These are phyloP conservation scores for Acanthisitta chloris DNA, from an alignment of 2,113 vertebrate species.

Conservation along the genomic window DNA sequence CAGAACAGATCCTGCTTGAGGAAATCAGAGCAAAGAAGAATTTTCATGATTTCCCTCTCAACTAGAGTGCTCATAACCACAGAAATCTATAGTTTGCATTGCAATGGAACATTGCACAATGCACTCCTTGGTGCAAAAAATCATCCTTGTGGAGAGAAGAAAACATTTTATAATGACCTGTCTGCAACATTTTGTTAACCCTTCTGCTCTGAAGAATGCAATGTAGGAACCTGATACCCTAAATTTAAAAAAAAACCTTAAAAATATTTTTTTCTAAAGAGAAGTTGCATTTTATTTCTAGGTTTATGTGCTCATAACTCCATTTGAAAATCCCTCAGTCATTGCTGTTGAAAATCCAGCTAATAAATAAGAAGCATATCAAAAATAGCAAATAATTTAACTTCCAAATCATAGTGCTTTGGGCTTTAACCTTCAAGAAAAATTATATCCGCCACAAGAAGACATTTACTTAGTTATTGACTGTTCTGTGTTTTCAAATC, in stretches of 20 bases:
- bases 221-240: background rate
- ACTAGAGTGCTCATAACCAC: background rate
- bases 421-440: constrained; percentile 52
- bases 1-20: background rate
- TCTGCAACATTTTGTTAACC: background rate
- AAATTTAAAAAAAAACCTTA: background rate
- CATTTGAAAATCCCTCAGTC: constrained; percentile 12
- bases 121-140: background rate
- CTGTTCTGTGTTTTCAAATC: constrained; percentile 25
- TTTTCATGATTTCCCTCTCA: background rate
- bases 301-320: background rate
- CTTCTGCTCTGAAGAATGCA: background rate
- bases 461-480: constrained; percentile 38
- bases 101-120: background rate
- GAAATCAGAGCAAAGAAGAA: background rate
- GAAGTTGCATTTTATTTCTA: background rate
- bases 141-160: background rate
- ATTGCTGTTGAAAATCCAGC: constrained; percentile 28
- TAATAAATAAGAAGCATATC: background rate
- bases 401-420: constrained; percentile 7
- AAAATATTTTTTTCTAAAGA: background rate
- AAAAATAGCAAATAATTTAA: constrained; percentile 47
- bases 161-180: background rate
- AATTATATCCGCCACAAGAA: background rate
- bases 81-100: background rate